Base-by-base conservation (phyloP, 1,140 invertebrate species). In the Aculops lycopersici region DNA sequence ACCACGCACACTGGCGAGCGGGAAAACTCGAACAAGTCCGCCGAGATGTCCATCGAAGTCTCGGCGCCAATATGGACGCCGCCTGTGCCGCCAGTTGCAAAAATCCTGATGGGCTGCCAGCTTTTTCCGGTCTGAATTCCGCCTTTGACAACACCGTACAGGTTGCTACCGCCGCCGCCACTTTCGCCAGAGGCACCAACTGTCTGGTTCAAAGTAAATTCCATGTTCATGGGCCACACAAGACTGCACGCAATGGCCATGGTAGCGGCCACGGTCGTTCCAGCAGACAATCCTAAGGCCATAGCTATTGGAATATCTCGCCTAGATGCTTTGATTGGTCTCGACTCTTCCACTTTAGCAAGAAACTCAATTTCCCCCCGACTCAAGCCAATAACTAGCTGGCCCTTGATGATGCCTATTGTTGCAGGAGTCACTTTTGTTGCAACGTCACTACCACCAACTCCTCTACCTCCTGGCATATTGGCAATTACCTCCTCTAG, bases 251-350 rank as follows among this genome's bases (percentile, higher is more conserved):
- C 74, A 13, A 75, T 62, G 12, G 83, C 59, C 60, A 95, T 74
- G 3, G 90, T 98, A 3, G 72, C 81, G 4, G 84, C 74, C 1
- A 97, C 88, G 1, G 90, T 98, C 0, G 86, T 97, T 2, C 88
- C 88, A 5, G 86, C 90, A 60, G 72, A 70, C 20, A 70, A 51
- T 42, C 63, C 65, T 52, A 66, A 58, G n/a, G 70, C 67, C 8
- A 79, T 45, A 17, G 72, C 67, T 49, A 66, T 70, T 1, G 79
- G 66, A 20, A 94, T 62, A 61, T 95, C 88, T 43, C 84, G 61
- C 37, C 74, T 58, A 0, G 86, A 92, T 14, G 72, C 71, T 59
- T 86, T 86, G 5, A 73, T 49, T 20, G 64, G 52, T 38, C 56
- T 47, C 20, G 46, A 52, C 24, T 56, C 53, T 31, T 57, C 37